phyloP scores from a whole-genome alignment of 2,113 vertebrate species.

The Chaenocephalus aceratus region DNA sequence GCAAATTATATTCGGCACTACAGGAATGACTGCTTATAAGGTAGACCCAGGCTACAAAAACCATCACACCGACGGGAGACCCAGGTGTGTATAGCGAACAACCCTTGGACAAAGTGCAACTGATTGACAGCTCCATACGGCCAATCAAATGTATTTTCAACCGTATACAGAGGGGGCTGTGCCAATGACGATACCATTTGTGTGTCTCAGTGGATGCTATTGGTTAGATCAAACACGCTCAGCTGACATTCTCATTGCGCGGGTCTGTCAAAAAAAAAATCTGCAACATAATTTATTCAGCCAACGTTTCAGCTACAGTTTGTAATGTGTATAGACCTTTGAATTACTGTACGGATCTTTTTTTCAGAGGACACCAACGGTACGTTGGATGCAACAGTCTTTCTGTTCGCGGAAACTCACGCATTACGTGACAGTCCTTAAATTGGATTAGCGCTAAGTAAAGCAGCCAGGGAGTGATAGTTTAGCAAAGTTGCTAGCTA shows the following conservation, averaged over 20 bases:
- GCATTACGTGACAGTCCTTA: slow-evolving; percentile 48
- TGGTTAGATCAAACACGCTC: slow-evolving; percentile 67
- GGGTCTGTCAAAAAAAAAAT: slow-evolving; percentile 71
- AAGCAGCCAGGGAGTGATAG: slow-evolving; percentile 67
- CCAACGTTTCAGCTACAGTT: background rate
- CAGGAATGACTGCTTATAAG: background rate
- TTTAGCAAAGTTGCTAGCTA: slow-evolving; percentile 49
- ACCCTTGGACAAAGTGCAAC: rapidly evolving
- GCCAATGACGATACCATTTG: background rate
- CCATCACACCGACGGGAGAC: slow-evolving; percentile 1
- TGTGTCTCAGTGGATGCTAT: slow-evolving; percentile 18
- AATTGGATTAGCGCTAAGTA: slow-evolving; percentile 79
- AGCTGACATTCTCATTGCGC: slow-evolving; percentile 56
- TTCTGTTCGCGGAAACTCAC: slow-evolving; percentile 9
- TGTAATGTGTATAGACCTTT: background rate
- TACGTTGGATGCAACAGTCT: background rate
- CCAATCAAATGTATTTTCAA: slow-evolving; percentile 50
- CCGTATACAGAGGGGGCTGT: background rate
- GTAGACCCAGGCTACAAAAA: background rate
- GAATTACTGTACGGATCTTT: rapidly evolving
- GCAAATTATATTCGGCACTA: background rate
- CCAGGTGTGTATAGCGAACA: background rate
- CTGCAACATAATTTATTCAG: background rate
- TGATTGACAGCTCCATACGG: slow-evolving; percentile 26
- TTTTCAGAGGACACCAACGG: background rate